A percentile compares a stretch with the other conserved stretches of the same genome.
Conservation (phyloP, 2,888 invertebrate species). For the Chrysina gloriosa region DNA sequence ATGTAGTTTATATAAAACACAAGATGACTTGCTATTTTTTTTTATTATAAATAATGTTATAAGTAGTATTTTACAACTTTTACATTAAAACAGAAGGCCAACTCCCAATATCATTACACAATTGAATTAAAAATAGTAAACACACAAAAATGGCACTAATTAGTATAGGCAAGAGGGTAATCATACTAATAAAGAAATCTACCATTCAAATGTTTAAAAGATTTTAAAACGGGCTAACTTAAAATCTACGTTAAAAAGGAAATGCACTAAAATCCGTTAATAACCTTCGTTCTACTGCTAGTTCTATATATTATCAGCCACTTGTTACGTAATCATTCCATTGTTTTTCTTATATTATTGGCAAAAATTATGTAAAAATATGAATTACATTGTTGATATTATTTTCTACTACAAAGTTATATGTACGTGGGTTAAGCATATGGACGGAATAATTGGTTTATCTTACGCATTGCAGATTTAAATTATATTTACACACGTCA, state of each 20-base stretch:
- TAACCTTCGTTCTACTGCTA: slow-evolving; percentile 19
- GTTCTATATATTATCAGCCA: slow-evolving; percentile 33
- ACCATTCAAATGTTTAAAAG: slow-evolving; percentile 14
- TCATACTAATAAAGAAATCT: slow-evolving; percentile 21
- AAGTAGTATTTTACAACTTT: slow-evolving; percentile 52
- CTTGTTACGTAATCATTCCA: slow-evolving; percentile 29
- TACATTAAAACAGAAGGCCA: slow-evolving; percentile 53
- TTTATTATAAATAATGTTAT: slow-evolving; percentile 55
- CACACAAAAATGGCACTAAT: slow-evolving; percentile 52
- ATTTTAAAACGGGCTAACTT: slow-evolving; percentile 20
- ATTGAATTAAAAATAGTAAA: slow-evolving; percentile 46
- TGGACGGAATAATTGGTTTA: slow-evolving; percentile 41
- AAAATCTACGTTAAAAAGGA: slow-evolving; percentile 35
- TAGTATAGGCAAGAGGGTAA: slow-evolving; percentile 50
- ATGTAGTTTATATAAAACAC: neutral
- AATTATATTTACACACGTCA: slow-evolving; percentile 13
- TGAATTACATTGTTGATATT: slow-evolving; percentile 11
- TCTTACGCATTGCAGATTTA: slow-evolving; percentile 31
- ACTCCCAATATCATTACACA: slow-evolving; percentile 41
- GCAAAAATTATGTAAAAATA: slow-evolving; percentile 40
- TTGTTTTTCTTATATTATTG: slow-evolving; percentile 21
- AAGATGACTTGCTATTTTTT: slow-evolving; percentile 31
- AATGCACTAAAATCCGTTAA: slow-evolving; percentile 37
- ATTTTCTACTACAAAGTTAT: slow-evolving; percentile 28
- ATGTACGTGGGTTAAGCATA: slow-evolving; percentile 29